Conservation (phyloP, 2,113 vertebrate species). For the Butastur rufipennis region DNA sequence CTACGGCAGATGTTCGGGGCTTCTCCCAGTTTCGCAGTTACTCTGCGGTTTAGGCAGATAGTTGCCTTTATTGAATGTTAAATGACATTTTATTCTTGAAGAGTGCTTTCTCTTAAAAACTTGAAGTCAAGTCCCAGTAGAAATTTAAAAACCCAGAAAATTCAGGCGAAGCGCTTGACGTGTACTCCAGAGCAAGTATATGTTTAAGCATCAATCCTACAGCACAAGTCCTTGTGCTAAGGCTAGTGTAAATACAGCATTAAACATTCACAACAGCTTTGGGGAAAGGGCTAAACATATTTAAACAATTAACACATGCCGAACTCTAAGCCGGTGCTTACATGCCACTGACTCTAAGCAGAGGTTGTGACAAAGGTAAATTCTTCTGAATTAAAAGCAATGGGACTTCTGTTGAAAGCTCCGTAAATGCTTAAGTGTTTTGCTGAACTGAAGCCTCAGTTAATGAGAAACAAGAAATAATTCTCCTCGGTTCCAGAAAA, state of each 20-base stretch:
- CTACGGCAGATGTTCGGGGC: neutral
- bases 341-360: slow-evolving; percentile 5
- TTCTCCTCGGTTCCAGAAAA: neutral
- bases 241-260: slow-evolving; percentile 46
- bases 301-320: slow-evolving; percentile 55
- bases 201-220: neutral
- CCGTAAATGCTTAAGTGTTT: slow-evolving; percentile 5
- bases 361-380: slow-evolving; percentile 57
- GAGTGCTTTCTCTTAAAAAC: neutral
- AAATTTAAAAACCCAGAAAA: neutral
- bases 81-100: neutral
- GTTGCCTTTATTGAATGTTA: neutral
- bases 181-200: neutral
- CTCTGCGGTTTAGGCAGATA: neutral
- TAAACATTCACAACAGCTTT: slow-evolving; percentile 58
- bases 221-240: slow-evolving; percentile 14
- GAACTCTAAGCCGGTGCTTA: slow-evolving; percentile 26
- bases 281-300: slow-evolving; percentile 49
- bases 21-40: neutral
- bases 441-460: neutral
- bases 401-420: slow-evolving; percentile 6
- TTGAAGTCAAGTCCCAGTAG: neutral
- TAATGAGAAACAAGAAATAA: slow-evolving; percentile 41
- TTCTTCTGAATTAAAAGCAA: slow-evolving; percentile 48
- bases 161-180: neutral